Base-by-base conservation (phyloP, 2,113 vertebrate genomes). In the Cheirogaleus medius region DNA sequence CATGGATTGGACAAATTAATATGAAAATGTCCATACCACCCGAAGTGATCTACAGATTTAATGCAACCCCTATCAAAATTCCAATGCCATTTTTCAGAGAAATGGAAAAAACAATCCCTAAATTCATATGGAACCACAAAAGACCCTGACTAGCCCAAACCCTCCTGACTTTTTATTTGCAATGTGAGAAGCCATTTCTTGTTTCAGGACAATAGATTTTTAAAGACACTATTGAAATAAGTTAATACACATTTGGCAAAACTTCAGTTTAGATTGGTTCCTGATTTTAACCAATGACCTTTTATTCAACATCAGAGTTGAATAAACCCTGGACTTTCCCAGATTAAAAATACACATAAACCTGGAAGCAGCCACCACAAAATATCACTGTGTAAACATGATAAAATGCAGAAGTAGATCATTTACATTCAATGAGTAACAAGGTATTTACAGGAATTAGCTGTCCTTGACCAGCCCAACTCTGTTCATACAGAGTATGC, bases 381-480 rank as follows among this genome's bases (percentile, higher is more conserved):
- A 97, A 95, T 96, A 97, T 95, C 90, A 23, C 92, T 97, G 89
- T 93, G 97, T 91, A 98, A 98, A 98, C 96, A 98, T 94, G 98
- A 98, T 97, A 97, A 98, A 98, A 95, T 93, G 96, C 85, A 98
- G 98, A 97, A 98, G 93, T 88, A 94, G 96, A 95, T 97, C 73
- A 92, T 96, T 98, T 98, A 97, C 95, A 94, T 96, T 95, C 96
- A 95, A 84, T 97, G 92, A 96, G 74, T 97, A 97, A 97, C 94
- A 95, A 97, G 94, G 90, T 95, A 95, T 96, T 93, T 95, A 89
- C 73, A 94, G 89, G 95, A 96, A 95, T 96, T 95, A 93, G 84
- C 95, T 98, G 97, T 98, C 98, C 98, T 98, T 98, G 97, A 2
- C 98, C 97, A 96, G 94, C 98, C 97, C 97, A 58, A 96, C 97